Conservation (phyloP, 2,888 invertebrate species). For the Eustalomyia histrio region DNA sequence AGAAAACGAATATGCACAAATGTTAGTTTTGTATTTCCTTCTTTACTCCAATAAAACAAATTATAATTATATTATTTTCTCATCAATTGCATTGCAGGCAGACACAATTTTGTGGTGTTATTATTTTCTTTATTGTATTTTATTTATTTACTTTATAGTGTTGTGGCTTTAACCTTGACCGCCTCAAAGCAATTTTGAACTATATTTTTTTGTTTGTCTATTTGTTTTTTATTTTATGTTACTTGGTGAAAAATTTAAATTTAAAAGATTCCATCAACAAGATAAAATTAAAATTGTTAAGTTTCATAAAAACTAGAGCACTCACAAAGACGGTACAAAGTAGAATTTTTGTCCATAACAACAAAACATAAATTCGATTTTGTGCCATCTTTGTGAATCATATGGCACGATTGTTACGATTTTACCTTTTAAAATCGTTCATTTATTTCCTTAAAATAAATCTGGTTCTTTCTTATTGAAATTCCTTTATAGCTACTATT, state of each 20-base stretch:
- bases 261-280: too few species aligned
- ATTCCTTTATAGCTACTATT: too few species aligned
- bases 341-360: too few species aligned
- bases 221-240: neutral
- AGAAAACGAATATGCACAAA: conserved; percentile 26
- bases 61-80: conserved; percentile 18
- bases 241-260: neutral
- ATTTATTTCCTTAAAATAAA: too few species aligned
- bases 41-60: neutral
- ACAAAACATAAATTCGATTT: too few species aligned
- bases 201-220: conserved; percentile 11
- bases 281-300: too few species aligned
- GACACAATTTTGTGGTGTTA: neutral
- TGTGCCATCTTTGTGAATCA: too few species aligned
- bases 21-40: neutral
- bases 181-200: neutral
- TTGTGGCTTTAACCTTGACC: conserved; percentile 3
- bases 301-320: too few species aligned
- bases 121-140: neutral
- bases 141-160: conserved; percentile 2
- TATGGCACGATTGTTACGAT: too few species aligned
- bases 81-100: conserved; percentile 18
- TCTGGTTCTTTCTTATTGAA: too few species aligned
- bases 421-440: too few species aligned
- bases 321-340: too few species aligned